A percentile compares a stretch with the other conserved stretches of the same genome.
Conservation (phyloP, 2,888 invertebrate species). For the Lasius fuliginosus region DNA sequence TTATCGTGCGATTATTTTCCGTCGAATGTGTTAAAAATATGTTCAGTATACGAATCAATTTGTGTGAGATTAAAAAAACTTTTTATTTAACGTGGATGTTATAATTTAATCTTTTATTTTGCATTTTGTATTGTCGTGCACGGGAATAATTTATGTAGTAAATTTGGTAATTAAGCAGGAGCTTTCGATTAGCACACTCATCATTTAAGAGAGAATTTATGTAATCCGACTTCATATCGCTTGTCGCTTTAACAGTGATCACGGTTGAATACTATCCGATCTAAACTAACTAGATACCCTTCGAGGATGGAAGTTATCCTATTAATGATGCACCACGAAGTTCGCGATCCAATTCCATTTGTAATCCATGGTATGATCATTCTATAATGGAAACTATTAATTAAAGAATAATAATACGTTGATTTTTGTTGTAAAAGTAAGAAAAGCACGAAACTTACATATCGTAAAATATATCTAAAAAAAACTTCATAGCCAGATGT, state of each 20-base stretch:
- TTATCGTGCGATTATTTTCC: not conserved
- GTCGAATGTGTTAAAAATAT: not conserved
- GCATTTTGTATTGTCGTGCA: not conserved
- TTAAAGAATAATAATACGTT: conserved; percentile 29
- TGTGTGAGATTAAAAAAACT: not conserved
- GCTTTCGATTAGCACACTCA: not conserved
- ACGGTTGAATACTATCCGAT: conserved; percentile 37
- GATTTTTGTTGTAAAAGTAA: not conserved
- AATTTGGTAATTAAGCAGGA: not conserved
- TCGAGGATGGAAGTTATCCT: conserved; percentile 53
- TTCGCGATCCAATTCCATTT: conserved; percentile 44
- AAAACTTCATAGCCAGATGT: not conserved
- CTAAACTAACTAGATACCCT: conserved; percentile 62
- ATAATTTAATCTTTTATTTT: not conserved
- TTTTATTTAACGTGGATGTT: not conserved
- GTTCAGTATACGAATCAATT: not conserved
- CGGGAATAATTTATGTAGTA: not conserved
- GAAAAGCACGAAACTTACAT: not conserved
- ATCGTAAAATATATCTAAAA: not conserved
- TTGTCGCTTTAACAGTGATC: conserved; percentile 49
- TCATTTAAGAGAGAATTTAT: not conserved
- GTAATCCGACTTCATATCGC: conserved; percentile 14
- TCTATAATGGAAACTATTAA: conserved; percentile 26
- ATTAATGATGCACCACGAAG: conserved; percentile 49
- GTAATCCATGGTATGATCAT: conserved; percentile 31